phyloP scores from a whole-genome alignment of 2,888 invertebrate species.

The Lepidonotus clava region DNA sequence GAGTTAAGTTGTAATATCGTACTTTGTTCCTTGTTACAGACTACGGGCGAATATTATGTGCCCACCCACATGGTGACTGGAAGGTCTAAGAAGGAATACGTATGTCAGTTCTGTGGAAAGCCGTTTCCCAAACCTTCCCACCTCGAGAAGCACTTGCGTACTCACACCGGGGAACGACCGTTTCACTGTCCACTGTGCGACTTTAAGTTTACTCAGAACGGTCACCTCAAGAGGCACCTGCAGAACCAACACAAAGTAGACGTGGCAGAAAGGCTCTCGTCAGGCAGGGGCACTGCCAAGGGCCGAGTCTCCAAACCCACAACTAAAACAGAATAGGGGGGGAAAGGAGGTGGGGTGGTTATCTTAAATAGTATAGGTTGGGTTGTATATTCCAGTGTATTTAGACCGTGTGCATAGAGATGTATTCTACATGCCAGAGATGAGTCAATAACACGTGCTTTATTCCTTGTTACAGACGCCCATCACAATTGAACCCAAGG shows the following conservation, averaged over 20 bases:
- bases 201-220: not conserved
- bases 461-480: not conserved
- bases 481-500: not conserved
- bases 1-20: too few species aligned
- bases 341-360: not conserved
- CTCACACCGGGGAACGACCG: not conserved
- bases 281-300: too few species aligned
- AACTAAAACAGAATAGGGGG: not conserved
- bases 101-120: not conserved
- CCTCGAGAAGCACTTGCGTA: not conserved
- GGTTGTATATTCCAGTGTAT: not conserved
- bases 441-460: not conserved
- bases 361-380: not conserved
- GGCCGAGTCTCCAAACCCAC: not conserved
- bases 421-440: not conserved
- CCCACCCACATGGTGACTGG: too few species aligned
- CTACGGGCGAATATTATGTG: too few species aligned
- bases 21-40: too few species aligned
- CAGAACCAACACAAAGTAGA: not conserved
- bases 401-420: not conserved
- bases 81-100: too few species aligned
- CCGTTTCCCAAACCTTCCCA: not conserved
- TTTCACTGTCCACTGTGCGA: conserved; percentile 7
- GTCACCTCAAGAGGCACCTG: not conserved
- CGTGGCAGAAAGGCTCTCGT: too few species aligned